Base-by-base conservation (phyloP, 2,888 invertebrate species). In the Ptychoptera albimana region DNA sequence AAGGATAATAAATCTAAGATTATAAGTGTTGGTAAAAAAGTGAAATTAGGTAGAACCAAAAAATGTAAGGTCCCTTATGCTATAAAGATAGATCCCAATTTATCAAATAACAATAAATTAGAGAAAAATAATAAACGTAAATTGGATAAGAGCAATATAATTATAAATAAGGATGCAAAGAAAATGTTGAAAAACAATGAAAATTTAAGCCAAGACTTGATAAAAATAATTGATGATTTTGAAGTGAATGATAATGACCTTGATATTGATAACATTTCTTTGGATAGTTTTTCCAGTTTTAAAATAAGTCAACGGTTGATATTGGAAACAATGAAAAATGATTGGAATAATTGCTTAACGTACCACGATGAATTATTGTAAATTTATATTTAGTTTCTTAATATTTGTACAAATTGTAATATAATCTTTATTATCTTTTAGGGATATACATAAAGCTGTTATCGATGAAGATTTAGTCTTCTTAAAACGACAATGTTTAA, bases 21-120 rank as follows among this genome's bases (percentile, higher is more conserved):
- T 16, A 42, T 42, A 23, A 42, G 15, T 16, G 34, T 34, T 35
- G 42, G 42, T 2, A 42, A 42, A 23, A 15, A 42, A 12, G 23
- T 42, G 8, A 42, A 42, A n/a, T 35, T 42, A 23, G 42, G 42
- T 9, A 34, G 42, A 2, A 14, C 42, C 5, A 42, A 42, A 35
- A 15, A 34, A 9, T n/a, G 15, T 4, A 42, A 42, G 16, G 12
- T 42, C 3, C 42, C 42, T 12, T 34, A 42, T 12, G 42, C 30
- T 2, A 42, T 34, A 42, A 42, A 42, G 16, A 13, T 16, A 14
- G n/a, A 42, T 15, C 5, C 35, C 7, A 9, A 15, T 32, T 9
- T 11, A 11, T 7, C 2, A 3, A 32, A n/a, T 9, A 32, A 32
- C n/a, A 9, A 32, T 23, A 23, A 23, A 23, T 23, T 23, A 7